Conservation (phyloP, 2,888 invertebrate species). For the Drosophila prolongata region DNA sequence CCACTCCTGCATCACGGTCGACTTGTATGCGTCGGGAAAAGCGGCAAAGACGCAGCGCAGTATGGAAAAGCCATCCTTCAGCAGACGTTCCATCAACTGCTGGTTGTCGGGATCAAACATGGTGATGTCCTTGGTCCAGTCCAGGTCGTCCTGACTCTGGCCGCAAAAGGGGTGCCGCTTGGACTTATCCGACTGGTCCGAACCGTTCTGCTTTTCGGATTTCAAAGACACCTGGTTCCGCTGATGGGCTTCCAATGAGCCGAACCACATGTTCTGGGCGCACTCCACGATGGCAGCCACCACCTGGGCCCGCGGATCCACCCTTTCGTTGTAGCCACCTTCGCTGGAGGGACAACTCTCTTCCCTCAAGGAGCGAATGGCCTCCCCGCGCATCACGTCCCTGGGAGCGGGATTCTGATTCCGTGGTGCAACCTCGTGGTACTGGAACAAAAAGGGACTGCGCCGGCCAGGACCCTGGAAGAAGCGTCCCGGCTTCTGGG, state of each 20-base stretch:
- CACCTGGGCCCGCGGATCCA: slow-evolving; percentile 9
- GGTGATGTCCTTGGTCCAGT: background rate
- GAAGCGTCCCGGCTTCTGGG: background rate
- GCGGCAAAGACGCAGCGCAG: slow-evolving; percentile 67
- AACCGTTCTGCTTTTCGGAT: background rate
- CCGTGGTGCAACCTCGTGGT: slow-evolving; percentile 23
- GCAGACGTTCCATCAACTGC: slow-evolving; percentile 46
- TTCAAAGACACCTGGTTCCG: background rate
- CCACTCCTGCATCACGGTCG: slow-evolving; percentile 58
- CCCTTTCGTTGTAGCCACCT: background rate
- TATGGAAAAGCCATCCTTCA: slow-evolving; percentile 44
- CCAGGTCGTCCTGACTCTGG: background rate
- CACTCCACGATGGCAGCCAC: slow-evolving; percentile 32
- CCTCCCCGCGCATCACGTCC: slow-evolving; percentile 22
- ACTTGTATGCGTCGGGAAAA: slow-evolving; percentile 60
- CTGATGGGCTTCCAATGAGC: slow-evolving; percentile 11
- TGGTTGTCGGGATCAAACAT: slow-evolving; percentile 52
- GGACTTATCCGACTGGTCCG: background rate
- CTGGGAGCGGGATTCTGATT: background rate
- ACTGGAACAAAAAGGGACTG: slow-evolving; percentile 28
- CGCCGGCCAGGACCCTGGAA: background rate
- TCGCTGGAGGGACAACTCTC: background rate
- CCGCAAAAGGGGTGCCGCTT: too few species aligned
- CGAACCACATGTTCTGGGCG: slow-evolving; percentile 32
- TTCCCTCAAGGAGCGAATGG: slow-evolving; percentile 5